Evolutionary conservation across 2,888 invertebrate species (phyloP).

Genomic region (Rhogogaster chlorosoma): DNA sequence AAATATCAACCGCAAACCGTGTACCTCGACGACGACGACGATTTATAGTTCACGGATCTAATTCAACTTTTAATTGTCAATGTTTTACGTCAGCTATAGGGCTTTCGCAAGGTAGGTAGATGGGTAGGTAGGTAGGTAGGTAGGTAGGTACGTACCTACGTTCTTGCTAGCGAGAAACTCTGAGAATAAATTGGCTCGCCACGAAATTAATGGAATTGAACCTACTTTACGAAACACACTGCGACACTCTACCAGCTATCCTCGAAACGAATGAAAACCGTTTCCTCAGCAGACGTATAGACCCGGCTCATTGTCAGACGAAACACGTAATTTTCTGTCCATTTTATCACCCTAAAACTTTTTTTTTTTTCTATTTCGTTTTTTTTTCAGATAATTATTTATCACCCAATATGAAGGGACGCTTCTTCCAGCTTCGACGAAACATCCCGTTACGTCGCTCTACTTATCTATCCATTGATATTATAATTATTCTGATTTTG

Average conservation of each 20-base stretch:
- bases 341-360: background rate
- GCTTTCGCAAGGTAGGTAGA: conserved; percentile 16
- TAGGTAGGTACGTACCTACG: conserved; percentile 4
- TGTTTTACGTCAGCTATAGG: conserved; percentile 43
- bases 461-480: background rate
- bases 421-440: background rate
- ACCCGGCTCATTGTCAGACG: conserved; percentile 10
- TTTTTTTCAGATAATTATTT: background rate
- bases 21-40: conserved; percentile 16
- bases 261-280: conserved; percentile 20
- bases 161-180: background rate
- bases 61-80: conserved; percentile 49
- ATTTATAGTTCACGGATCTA: conserved; percentile 48
- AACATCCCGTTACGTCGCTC: background rate
- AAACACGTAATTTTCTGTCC: background rate
- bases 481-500: background rate
- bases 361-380: background rate
- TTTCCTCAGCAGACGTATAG: background rate
- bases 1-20: conserved; percentile 3
- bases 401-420: background rate
- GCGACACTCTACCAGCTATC: background rate
- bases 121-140: background rate
- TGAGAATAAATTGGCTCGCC: conserved; percentile 44
- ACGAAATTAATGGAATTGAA: conserved; percentile 49
- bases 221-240: conserved; percentile 45